Evolutionary conservation across 1,140 invertebrate species (phyloP).

Genomic region (Leguminivora glycinivorella): DNA sequence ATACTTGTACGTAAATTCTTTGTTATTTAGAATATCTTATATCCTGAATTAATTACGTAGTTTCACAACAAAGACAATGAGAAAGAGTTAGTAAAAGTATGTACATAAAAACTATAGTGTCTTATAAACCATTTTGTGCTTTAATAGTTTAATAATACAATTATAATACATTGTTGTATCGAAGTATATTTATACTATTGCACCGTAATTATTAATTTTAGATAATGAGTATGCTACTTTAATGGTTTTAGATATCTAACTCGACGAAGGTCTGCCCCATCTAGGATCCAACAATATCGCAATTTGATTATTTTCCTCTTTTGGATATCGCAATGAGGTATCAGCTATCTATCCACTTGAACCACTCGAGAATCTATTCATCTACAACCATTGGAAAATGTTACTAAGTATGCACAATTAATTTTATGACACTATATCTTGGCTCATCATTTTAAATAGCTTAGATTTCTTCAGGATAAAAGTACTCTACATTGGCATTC

Average conservation of each 20-base stretch:
- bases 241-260: not conserved
- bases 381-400: not conserved
- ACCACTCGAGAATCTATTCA: not conserved
- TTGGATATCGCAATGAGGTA: slow-evolving; percentile 8
- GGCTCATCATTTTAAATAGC: slow-evolving; percentile 3
- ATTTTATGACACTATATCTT: not conserved
- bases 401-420: not conserved
- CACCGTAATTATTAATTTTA: not conserved
- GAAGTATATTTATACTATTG: not conserved
- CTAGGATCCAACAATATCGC: slow-evolving; percentile 9
- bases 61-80: not conserved
- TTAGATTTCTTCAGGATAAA: not conserved
- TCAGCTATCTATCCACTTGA: slow-evolving; percentile 19
- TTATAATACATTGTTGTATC: not conserved
- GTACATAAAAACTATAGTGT: no score
- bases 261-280: not conserved
- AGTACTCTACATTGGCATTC: not conserved
- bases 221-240: not conserved
- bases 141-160: not conserved
- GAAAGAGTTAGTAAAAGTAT: not conserved
- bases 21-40: no score
- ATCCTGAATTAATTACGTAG: not conserved
- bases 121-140: not conserved
- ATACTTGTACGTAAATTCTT: no score
- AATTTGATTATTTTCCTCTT: not conserved